Conservation (phyloP, 2,888 invertebrate species). For the Synergus umbraculus region DNA sequence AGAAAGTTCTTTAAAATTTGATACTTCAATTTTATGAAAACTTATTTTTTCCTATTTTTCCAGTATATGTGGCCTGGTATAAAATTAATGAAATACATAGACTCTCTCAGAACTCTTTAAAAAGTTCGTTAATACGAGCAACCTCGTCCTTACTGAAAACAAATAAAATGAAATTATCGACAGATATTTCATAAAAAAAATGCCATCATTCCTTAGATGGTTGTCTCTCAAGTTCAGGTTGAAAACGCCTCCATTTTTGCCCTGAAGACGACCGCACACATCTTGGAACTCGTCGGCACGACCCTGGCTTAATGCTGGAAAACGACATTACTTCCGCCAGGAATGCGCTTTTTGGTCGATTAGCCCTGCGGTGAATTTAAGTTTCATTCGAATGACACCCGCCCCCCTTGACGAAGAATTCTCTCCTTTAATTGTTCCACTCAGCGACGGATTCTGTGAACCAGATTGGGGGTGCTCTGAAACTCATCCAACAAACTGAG, state of each 20-base stretch:
- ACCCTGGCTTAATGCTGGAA: slow-evolving; percentile 48
- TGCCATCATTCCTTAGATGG: slow-evolving; percentile 25
- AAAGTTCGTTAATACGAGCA: neutral
- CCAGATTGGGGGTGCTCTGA: neutral
- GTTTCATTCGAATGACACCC: slow-evolving; percentile 61
- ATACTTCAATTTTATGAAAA: too few relatives aligned
- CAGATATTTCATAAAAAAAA: slow-evolving; percentile 15
- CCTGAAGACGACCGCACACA: slow-evolving; percentile 22
- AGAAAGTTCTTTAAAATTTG: neutral
- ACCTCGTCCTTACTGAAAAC: neutral
- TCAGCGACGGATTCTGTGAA: slow-evolving; percentile 44
- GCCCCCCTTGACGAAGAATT: slow-evolving; percentile 66
- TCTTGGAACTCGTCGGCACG: slow-evolving; percentile 28
- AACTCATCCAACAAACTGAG: neutral
- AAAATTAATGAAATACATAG: too few relatives aligned
- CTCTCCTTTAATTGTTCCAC: slow-evolving; percentile 72
- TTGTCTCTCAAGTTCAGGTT: slow-evolving; percentile 21
- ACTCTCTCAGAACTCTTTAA: neutral
- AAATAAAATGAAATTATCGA: slow-evolving; percentile 13
- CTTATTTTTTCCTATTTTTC: too few relatives aligned
- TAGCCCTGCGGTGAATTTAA: slow-evolving; percentile 72
- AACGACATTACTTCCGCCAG: slow-evolving; percentile 70
- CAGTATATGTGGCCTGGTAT: too few relatives aligned
- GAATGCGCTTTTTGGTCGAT: slow-evolving; percentile 71
- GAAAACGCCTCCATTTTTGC: slow-evolving; percentile 26